phyloP scores from a whole-genome alignment of 2,888 invertebrate genomes.

The Pyrocoelia pectoralis region DNA sequence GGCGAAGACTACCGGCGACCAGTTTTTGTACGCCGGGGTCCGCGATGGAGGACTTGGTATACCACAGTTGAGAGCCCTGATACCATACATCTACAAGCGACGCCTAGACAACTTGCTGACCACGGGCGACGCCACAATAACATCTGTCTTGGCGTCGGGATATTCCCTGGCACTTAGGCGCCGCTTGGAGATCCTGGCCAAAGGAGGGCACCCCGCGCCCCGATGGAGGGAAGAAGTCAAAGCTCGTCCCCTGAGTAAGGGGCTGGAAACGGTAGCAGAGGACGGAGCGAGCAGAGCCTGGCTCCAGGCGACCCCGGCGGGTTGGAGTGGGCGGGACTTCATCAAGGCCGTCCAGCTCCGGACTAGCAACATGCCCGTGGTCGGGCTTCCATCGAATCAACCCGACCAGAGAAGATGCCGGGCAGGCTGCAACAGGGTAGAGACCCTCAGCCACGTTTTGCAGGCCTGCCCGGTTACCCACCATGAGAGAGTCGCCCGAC shows the following conservation, averaged over 20 bases:
- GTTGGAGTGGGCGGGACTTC: no score
- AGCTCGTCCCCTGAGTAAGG: background rate
- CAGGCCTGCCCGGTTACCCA: no score
- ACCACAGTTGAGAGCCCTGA: background rate
- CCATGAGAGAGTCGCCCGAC: no score
- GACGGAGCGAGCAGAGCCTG: conserved; percentile 31
- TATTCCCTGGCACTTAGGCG: background rate
- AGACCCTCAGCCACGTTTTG: no score
- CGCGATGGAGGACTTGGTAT: background rate
- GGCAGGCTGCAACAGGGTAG: background rate
- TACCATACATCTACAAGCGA: background rate
- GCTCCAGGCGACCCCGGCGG: no score
- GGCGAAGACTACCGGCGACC: background rate
- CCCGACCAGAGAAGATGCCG: no score
- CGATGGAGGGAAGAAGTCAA: conserved; percentile 18
- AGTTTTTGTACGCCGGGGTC: no score
- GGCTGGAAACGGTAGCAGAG: background rate
- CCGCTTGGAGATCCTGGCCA: conserved; percentile 13
- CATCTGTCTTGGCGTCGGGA: no score
- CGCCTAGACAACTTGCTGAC: background rate
- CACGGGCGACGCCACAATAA: background rate
- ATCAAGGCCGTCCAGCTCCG: background rate
- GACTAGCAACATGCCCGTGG: no score
- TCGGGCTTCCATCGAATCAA: no score
- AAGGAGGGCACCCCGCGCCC: background rate